A percentile compares a stretch with the other conserved stretches of the same genome.
Conservation (phyloP, 2,797 vertebrate species). For the Poeciliopsis presidionis region DNA sequence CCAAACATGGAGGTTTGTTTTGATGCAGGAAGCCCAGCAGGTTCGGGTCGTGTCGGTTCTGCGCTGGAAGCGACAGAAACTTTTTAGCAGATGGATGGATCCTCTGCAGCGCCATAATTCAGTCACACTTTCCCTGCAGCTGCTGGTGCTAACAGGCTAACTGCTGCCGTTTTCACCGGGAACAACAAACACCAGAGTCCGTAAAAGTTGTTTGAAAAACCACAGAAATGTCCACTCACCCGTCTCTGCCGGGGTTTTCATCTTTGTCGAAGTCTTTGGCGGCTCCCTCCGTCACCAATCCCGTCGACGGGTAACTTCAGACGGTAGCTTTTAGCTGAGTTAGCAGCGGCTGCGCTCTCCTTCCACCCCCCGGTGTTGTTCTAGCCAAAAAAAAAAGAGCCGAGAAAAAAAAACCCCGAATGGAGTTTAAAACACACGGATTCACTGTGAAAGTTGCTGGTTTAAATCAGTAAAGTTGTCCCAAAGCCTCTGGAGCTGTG, state of each 20-base stretch:
- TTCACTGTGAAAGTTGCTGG: constrained; percentile 5
- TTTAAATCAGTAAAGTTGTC: constrained; percentile 52
- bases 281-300: constrained; percentile 47
- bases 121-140: constrained; percentile 70
- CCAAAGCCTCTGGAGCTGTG: constrained; percentile 30
- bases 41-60: neutral
- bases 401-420: neutral
- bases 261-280: constrained; percentile 51
- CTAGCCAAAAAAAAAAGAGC: constrained; percentile 35
- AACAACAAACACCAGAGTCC: neutral
- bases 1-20: constrained; percentile 1
- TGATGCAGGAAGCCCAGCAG: neutral
- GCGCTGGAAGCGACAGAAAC: neutral
- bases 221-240: constrained; percentile 65
- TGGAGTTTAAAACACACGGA: neutral
- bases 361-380: constrained; percentile 61
- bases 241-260: constrained; percentile 82
- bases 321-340: constrained; percentile 59
- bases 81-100: constrained; percentile 31
- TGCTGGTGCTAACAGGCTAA: constrained; percentile 63
- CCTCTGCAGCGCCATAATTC: constrained; percentile 70
- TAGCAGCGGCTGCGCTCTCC: constrained; percentile 65
- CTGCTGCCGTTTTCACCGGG: constrained; percentile 48
- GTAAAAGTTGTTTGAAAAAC: neutral
- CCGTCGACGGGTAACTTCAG: constrained; percentile 63